Percentiles rank a stretch among this genome's conserved stretches.
Evolutionary conservation across 2,888 invertebrate genomes (phyloP).

Genomic region (Zygogramma bicolorata): DNA sequence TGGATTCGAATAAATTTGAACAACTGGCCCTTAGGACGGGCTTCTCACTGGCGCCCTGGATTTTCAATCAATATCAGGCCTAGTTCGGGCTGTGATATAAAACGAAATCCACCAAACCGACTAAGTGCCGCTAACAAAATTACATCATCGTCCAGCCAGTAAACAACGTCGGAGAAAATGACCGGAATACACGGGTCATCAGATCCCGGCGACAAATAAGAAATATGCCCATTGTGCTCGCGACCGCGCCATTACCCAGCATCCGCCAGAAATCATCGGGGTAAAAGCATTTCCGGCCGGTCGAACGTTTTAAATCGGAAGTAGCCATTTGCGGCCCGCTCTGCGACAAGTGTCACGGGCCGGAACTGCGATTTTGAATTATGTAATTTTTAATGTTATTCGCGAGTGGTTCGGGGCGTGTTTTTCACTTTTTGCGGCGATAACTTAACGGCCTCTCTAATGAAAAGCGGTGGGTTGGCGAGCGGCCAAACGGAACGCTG

Average conservation of each 20-base stretch:
- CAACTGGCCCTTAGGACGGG: no score
- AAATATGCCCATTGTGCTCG: constrained; percentile 44
- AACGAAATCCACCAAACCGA: no score
- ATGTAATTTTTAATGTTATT: constrained; percentile 63
- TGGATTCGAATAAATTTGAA: no score
- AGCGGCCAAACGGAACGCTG: constrained; percentile 50
- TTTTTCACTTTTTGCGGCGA: constrained; percentile 50
- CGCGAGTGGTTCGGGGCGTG: constrained; percentile 53
- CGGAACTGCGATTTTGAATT: constrained; percentile 65
- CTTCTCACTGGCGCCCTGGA: no score
- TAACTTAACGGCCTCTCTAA: constrained; percentile 44
- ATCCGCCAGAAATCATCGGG: constrained; percentile 31
- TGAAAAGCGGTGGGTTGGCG: constrained; percentile 54
- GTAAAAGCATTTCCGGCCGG: constrained; percentile 22
- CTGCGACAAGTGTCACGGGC: constrained; percentile 63
- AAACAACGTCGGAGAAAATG: constrained; percentile 36
- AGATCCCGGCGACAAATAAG: constrained; percentile 46
- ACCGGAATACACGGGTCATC: constrained; percentile 51
- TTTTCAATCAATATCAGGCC: no score
- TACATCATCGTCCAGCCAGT: not conserved
- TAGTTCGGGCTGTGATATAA: no score
- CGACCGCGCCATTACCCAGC: constrained; percentile 49
- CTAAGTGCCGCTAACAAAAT: not conserved
- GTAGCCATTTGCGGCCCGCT: constrained; percentile 62
- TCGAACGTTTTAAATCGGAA: constrained; percentile 63